Evolutionary conservation across 1,140 invertebrate genomes (phyloP).

Genomic region (Dendrolimus kikuchii): DNA sequence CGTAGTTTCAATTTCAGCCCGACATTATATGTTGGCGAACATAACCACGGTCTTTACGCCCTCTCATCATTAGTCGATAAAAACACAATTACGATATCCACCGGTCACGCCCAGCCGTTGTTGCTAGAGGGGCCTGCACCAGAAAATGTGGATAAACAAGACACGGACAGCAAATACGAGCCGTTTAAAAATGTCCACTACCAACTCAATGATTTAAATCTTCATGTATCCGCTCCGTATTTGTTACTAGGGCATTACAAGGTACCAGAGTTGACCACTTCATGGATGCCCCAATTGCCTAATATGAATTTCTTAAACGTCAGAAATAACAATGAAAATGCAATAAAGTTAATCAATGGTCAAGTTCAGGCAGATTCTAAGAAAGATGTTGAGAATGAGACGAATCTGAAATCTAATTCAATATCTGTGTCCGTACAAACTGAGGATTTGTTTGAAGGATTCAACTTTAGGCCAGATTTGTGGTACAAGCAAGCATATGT

Average conservation of each 20-base stretch:
- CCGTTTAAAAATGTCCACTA: slow-evolving; percentile 68
- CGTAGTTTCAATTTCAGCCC: slow-evolving; percentile 74
- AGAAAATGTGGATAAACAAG: slow-evolving; percentile 31
- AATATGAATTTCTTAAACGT: slow-evolving; percentile 41
- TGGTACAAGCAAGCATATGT: slow-evolving; percentile 62
- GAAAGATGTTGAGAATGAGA: slow-evolving; percentile 60
- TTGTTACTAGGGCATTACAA: slow-evolving; percentile 84
- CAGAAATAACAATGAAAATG: slow-evolving; percentile 18
- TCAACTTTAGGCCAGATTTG: slow-evolving; percentile 45
- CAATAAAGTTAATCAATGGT: slow-evolving; percentile 53
- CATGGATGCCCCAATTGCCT: slow-evolving; percentile 51
- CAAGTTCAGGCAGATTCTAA: slow-evolving; percentile 37
- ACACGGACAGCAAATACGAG: slow-evolving; percentile 38
- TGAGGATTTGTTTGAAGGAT: slow-evolving; percentile 43
- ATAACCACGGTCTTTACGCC: slow-evolving; percentile 90
- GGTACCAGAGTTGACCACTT: slow-evolving; percentile 77
- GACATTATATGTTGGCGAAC: slow-evolving; percentile 94
- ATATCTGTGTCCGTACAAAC: slow-evolving; percentile 67
- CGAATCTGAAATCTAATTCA: slow-evolving; percentile 51
- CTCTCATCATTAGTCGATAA: slow-evolving; percentile 93
- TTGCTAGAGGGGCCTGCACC: slow-evolving; percentile 79
- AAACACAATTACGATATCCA: slow-evolving; percentile 81
- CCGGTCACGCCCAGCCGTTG: slow-evolving; percentile 74
- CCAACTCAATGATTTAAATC: slow-evolving; percentile 56
- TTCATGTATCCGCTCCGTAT: slow-evolving; percentile 56